These are phyloP conservation scores for Aradus depressus DNA, from an alignment of 2,888 invertebrate species.

Conservation along the genomic window DNA sequence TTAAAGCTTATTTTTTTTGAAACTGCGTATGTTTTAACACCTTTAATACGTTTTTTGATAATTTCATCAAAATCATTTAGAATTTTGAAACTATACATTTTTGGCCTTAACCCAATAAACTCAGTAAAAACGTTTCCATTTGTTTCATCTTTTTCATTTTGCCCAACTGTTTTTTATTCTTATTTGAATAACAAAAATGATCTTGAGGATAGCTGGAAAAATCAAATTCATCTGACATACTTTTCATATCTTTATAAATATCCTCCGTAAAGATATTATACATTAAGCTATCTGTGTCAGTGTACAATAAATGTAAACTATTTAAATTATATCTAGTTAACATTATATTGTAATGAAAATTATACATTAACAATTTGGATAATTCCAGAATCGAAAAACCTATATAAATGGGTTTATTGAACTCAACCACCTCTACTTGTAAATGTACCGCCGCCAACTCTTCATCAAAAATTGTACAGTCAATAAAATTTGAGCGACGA, in stretches of 20 bases:
- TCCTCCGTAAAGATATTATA: not conserved
- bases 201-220: constrained; percentile 29
- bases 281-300: not conserved
- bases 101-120: not conserved
- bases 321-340: not conserved
- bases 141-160: constrained; percentile 35
- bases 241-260: constrained; percentile 5
- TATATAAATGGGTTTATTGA: not conserved
- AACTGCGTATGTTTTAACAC: constrained; percentile 9
- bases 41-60: constrained; percentile 25
- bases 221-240: constrained; percentile 31
- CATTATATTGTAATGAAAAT: not conserved
- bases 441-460: not conserved
- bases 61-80: constrained; percentile 22
- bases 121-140: constrained; percentile 23
- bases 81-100: not conserved
- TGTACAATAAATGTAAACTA: not conserved
- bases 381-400: not conserved
- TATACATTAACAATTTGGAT: not conserved
- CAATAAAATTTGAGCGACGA: not conserved
- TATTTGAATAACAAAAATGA: constrained; percentile 3
- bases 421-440: not conserved
- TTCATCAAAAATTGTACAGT: not conserved
- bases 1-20: not conserved
- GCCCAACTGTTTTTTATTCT: constrained; percentile 32